Percentiles rank a stretch among this genome's conserved stretches.
Evolutionary conservation across 2,797 vertebrate genomes (phyloP).

Genomic region (Neosalanx taihuensis): DNA sequence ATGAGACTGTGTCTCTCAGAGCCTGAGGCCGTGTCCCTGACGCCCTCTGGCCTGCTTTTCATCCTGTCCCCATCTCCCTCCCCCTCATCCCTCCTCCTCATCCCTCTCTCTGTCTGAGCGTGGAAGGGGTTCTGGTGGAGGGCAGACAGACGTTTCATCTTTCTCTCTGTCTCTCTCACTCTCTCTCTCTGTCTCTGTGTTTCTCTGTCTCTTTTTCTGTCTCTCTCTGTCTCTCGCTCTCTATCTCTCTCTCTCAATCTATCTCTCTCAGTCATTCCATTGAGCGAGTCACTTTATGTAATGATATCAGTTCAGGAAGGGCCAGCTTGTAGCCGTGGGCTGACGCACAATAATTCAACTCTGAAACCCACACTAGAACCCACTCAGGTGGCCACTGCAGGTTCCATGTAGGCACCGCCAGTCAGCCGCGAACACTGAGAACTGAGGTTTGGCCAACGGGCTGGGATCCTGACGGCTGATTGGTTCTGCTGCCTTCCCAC

Average conservation of each 20-base stretch:
- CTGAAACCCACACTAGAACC: too few relatives aligned
- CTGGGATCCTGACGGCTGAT: background rate
- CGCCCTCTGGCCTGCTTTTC: background rate
- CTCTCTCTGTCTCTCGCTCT: too few relatives aligned
- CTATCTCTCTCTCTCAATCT: too few relatives aligned
- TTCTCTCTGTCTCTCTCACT: too few relatives aligned
- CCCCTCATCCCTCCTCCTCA: background rate
- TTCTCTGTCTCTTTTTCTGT: too few relatives aligned
- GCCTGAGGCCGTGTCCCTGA: background rate
- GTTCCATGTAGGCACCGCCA: background rate
- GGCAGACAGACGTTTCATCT: background rate
- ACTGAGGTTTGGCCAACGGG: background rate
- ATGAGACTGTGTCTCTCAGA: background rate
- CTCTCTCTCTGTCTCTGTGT: too few relatives aligned
- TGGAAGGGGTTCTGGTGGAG: background rate
- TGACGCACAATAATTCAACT: too few relatives aligned
- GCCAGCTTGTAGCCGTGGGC: too few relatives aligned
- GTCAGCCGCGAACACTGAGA: background rate
- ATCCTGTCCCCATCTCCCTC: constrained; percentile 21
- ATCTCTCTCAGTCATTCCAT: too few relatives aligned
- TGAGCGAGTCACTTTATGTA: too few relatives aligned
- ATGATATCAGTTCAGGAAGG: too few relatives aligned
- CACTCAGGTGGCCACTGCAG: background rate
- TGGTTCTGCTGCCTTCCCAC: background rate
- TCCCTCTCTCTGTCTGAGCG: constrained; percentile 8